phyloP scores from a whole-genome alignment of 2,888 invertebrate species.

The Aphrophora alni region DNA sequence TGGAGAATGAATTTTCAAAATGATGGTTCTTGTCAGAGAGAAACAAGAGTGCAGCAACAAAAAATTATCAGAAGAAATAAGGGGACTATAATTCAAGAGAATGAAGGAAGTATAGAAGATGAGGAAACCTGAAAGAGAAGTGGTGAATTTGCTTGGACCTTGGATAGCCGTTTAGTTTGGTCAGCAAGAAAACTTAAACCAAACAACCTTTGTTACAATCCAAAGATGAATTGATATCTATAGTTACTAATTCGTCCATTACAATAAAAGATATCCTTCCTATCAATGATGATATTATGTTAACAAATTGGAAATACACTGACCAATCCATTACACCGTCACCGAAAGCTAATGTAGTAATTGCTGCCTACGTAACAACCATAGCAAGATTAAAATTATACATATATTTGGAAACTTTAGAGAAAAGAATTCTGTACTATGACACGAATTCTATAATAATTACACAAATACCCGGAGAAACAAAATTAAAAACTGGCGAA shows the following conservation, averaged over 20 bases:
- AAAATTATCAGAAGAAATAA: too few relatives aligned
- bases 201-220: not conserved
- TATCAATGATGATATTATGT: constrained; percentile 3
- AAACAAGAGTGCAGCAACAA: too few relatives aligned
- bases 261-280: not conserved
- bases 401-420: constrained; percentile 52
- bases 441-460: constrained; percentile 56
- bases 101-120: too few relatives aligned
- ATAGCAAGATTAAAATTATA: constrained; percentile 54
- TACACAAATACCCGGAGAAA: constrained; percentile 7
- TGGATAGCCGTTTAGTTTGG: too few relatives aligned
- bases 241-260: not conserved
- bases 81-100: too few relatives aligned
- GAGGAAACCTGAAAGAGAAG: too few relatives aligned
- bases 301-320: not conserved
- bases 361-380: constrained; percentile 55
- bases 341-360: constrained; percentile 50
- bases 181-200: not conserved
- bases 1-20: too few relatives aligned
- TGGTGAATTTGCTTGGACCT: too few relatives aligned
- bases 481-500: too few relatives aligned
- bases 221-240: not conserved
- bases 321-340: not conserved
- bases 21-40: too few relatives aligned
- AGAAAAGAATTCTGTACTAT: constrained; percentile 53